A percentile compares a stretch with the other conserved stretches of the same genome.
Conservation (phyloP, 2,113 vertebrate species). For the Speoplatyrhinus poulsoni region DNA sequence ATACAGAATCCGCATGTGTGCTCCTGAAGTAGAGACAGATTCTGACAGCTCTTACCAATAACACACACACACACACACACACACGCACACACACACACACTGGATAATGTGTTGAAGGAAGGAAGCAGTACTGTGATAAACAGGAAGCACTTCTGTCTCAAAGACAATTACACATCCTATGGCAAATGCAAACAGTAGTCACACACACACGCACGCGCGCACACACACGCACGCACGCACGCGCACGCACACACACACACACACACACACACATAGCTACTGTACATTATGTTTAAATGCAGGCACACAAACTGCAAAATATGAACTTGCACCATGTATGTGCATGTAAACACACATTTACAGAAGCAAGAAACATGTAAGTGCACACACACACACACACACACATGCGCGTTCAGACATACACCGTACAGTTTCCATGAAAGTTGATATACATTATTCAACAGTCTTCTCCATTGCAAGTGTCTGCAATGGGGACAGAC, state of each 20-base stretch:
- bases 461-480: constrained; percentile 1
- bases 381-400: not conserved
- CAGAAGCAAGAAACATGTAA: too few species aligned
- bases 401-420: constrained; percentile 17
- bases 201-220: constrained; percentile 1
- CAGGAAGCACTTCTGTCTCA: constrained; percentile 70
- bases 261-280: not conserved
- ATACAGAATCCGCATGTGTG: constrained; percentile 9
- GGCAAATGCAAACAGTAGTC: constrained; percentile 16
- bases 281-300: not conserved
- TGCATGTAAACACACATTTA: not conserved
- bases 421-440: constrained; percentile 10
- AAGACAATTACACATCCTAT: constrained; percentile 68
- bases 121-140: constrained; percentile 67
- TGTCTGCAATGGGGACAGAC: constrained; percentile 7
- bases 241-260: not conserved
- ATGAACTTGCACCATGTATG: constrained; percentile 1
- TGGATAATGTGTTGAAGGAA: constrained; percentile 60
- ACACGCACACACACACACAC: constrained; percentile 3
- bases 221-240: constrained; percentile 11
- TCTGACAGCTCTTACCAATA: constrained; percentile 10
- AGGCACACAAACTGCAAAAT: too few species aligned
- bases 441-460: constrained; percentile 21
- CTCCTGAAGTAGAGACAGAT: constrained; percentile 12
- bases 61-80: constrained; percentile 10